Evolutionary conservation across 2,113 vertebrate genomes (phyloP).

Genomic region (Corythaixoides concolor): DNA sequence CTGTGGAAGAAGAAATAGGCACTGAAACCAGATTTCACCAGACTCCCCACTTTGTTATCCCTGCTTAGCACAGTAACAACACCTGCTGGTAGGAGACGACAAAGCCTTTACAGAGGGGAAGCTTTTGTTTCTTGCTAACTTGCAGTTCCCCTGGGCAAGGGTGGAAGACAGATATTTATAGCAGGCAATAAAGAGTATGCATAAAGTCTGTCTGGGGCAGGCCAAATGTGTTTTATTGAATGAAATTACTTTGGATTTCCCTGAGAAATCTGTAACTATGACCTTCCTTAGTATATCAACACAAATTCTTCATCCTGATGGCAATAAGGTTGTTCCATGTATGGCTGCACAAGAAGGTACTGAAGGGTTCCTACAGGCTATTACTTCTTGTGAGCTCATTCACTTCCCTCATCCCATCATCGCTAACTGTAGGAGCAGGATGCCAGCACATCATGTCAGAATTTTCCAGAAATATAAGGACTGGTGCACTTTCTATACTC

Average conservation of each 20-base stretch:
- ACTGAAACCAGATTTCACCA: background rate
- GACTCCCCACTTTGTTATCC: background rate
- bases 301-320: conserved; percentile 4
- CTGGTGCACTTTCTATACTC: background rate
- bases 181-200: background rate
- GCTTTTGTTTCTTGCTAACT: background rate
- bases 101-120: background rate
- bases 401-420: background rate
- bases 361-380: background rate
- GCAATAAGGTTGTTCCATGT: background rate
- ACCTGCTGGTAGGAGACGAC: background rate
- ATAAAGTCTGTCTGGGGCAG: conserved; percentile 2
- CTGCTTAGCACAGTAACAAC: background rate
- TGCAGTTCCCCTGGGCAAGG: background rate
- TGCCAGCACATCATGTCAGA: background rate
- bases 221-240: conserved; percentile 4
- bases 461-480: conserved; percentile 20
- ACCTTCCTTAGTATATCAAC: background rate
- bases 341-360: background rate
- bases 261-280: background rate
- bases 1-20: background rate
- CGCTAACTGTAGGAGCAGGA: background rate
- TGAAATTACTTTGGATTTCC: conserved; percentile 21
- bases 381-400: background rate
- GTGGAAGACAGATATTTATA: conserved; percentile 34